Evolutionary conservation across 2,113 vertebrate genomes (phyloP), one percentile per base, ranked within the genome.

Genomic region (Anoura caudifer): DNA sequence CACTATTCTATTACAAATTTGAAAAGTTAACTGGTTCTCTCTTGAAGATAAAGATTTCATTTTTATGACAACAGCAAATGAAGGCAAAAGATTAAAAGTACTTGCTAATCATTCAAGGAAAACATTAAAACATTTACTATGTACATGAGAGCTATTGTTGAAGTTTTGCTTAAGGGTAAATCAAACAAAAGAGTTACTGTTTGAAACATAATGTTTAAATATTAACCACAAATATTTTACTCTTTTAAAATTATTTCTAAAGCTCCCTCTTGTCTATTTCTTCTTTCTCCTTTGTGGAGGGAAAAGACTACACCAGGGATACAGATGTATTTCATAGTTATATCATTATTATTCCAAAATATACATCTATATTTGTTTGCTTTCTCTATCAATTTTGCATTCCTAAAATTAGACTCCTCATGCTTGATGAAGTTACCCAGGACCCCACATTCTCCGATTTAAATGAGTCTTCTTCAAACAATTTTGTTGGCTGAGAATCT

Each of bases 141-240:
- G 52, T 76, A 87, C 33, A 47, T 16, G 59, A 82, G 45, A 90
- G 80, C 72, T 85, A 80, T 41, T 86, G 54, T 24, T 65, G 50
- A 94, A 88, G 83, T 72, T 91, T 89, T 91, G 77, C 87, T 95
- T 84, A 50, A 67, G 75, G 70, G 65, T 84, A 92, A 95, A 94
- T 87, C 22, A 76, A 85, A 97, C 81, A 92, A 91, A 77, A 94
- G 72, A 82, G 61, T 45, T 86, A 73, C 24, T 72, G 73, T 83
- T 69, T 92, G 52, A 89, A 95, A 90, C 45, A 77, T 41, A 89
- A 41, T 33, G 67, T 82, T 79, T 83, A 70, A 96, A 85, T 94
- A 91, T 95, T 95, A 96, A 80, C 65, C 54, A 96, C 65, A 94
- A 95, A 87, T 92, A 91, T 73, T 87, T 72, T 65, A 76, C 26